phyloP scores from a whole-genome alignment of 1,140 invertebrate genomes.

The Pollicipes pollicipes region DNA sequence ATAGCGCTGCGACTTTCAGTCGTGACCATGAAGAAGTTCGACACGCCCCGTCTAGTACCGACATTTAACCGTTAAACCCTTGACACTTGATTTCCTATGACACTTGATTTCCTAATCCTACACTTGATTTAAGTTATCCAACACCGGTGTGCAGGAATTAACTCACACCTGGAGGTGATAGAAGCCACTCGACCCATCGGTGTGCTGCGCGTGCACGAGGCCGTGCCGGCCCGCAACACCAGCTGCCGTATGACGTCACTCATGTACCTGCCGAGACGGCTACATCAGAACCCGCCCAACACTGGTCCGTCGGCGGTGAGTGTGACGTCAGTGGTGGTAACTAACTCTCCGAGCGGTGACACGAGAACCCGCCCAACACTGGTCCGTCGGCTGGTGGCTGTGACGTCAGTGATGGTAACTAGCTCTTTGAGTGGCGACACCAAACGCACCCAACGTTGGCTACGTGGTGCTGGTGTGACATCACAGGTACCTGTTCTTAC shows the following conservation, averaged over 20 bases:
- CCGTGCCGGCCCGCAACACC: slow-evolving; percentile 9
- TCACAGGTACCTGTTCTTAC: neutral
- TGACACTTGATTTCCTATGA: no score
- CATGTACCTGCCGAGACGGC: slow-evolving; percentile 20
- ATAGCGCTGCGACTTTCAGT: no score
- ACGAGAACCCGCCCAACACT: neutral
- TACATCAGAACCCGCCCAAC: slow-evolving; percentile 21
- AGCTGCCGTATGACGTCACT: slow-evolving; percentile 21
- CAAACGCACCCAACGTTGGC: neutral
- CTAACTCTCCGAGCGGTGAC: no score
- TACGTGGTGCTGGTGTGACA: no score
- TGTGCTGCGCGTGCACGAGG: slow-evolving; percentile 19
- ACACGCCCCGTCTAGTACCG: no score
- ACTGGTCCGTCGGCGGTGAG: slow-evolving; percentile 21
- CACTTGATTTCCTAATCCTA: no score
- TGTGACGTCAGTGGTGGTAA: neutral
- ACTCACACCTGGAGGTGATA: slow-evolving; percentile 23
- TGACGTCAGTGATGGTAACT: no score
- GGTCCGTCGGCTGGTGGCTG: no score
- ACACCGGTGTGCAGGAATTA: slow-evolving; percentile 22
- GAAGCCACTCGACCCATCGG: slow-evolving; percentile 23
- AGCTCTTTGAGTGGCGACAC: no score
- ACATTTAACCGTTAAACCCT: no score
- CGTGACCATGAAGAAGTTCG: no score
- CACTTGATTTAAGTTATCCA: no score